Evolutionary conservation across 2,888 invertebrate species (phyloP).

Genomic region (Phorcus lineatus): DNA sequence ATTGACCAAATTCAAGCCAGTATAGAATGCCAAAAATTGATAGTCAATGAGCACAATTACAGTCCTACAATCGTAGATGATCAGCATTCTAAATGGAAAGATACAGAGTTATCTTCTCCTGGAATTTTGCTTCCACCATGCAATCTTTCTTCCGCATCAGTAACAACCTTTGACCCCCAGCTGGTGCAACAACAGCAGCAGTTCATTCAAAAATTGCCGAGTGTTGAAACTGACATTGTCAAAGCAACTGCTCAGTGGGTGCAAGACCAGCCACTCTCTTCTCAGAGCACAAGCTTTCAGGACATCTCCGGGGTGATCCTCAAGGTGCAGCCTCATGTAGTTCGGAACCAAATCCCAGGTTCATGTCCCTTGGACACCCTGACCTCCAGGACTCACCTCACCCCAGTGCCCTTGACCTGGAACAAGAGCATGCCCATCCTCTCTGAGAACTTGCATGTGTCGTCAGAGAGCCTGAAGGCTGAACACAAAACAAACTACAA

Average conservation of each 20-base stretch:
- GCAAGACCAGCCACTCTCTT: constrained; percentile 47
- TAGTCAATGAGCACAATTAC: constrained; percentile 1
- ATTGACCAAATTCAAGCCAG: constrained; percentile 1
- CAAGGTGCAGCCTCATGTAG: constrained; percentile 31
- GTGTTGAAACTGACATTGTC: constrained; percentile 11
- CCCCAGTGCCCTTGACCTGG: constrained; percentile 26
- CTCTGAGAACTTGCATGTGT: constrained; percentile 28
- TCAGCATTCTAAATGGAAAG: constrained; percentile 3
- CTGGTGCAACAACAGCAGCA: not conserved
- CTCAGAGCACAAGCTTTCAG: constrained; percentile 34
- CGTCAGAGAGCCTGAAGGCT: not conserved
- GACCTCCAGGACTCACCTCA: not conserved
- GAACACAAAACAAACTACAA: not conserved
- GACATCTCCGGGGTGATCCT: constrained; percentile 39
- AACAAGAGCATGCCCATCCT: constrained; percentile 45
- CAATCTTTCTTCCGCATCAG: constrained; percentile 4
- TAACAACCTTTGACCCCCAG: not conserved
- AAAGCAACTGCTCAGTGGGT: constrained; percentile 50
- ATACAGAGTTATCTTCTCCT: not conserved
- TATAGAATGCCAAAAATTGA: constrained; percentile 8
- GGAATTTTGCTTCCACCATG: constrained; percentile 1
- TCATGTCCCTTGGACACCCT: constrained; percentile 6
- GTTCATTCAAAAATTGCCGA: constrained; percentile 19
- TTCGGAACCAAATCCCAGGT: constrained; percentile 23
- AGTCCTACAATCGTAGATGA: not conserved